These are phyloP conservation scores for Panulirus ornatus DNA, from an alignment of 1,140 invertebrate species.

Conservation along the genomic window DNA sequence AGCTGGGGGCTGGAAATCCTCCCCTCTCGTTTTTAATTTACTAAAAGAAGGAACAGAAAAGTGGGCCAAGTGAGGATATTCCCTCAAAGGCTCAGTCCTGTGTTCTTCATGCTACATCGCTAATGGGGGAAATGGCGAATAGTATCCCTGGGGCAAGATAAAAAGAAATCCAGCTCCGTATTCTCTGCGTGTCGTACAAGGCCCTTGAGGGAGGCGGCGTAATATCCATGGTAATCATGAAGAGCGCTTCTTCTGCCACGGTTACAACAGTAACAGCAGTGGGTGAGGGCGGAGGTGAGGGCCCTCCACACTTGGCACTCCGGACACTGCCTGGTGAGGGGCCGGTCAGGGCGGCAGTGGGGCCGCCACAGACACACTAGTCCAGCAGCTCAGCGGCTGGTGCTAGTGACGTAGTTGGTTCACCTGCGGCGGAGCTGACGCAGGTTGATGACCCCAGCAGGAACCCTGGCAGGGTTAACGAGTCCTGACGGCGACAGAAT, in stretches of 20 bases:
- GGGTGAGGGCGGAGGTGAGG: conserved; percentile 9
- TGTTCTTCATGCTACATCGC: no score
- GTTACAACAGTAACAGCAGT: conserved; percentile 31
- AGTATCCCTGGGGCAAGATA: no score
- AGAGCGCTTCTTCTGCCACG: conserved; percentile 62
- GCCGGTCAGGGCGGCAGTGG: not conserved
- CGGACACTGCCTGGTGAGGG: not conserved
- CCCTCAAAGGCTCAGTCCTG: no score
- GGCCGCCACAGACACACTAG: conserved; percentile 13
- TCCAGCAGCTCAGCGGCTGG: conserved; percentile 44
- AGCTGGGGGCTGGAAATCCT: no score
- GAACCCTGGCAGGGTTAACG: conserved; percentile 16
- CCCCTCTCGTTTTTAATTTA: no score
- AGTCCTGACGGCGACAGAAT: not conserved
- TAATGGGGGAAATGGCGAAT: no score
- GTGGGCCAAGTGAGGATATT: no score
- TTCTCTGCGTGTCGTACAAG: no score
- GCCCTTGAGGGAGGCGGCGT: conserved; percentile 65
- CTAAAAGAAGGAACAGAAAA: no score
- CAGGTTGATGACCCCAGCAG: conserved; percentile 39
- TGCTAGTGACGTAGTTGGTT: conserved; percentile 46
- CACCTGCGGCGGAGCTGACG: conserved; percentile 34
- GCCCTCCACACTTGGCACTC: conserved; percentile 5
- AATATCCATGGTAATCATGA: conserved; percentile 74
- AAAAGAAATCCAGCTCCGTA: no score